These are phyloP conservation scores for Climacteris rufus DNA, from an alignment of 2,113 vertebrate species.

Conservation along the genomic window DNA sequence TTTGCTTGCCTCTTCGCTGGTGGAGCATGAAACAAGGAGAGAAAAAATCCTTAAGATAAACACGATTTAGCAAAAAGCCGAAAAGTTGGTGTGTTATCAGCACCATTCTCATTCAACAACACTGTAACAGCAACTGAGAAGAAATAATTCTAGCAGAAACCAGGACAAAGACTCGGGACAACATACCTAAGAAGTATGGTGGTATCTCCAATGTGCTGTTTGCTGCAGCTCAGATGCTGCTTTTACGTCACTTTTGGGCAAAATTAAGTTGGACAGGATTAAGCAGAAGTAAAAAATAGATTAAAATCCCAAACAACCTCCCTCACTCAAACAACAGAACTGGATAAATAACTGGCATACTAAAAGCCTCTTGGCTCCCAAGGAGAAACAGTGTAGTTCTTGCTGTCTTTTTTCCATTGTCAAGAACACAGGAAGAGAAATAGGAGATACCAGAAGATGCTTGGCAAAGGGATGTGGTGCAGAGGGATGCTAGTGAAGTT, in stretches of 20 bases:
- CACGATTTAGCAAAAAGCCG: neutral
- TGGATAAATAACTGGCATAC: neutral
- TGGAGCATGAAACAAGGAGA: neutral
- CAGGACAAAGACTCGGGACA: accelerated
- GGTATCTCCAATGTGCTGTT: neutral
- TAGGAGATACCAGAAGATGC: neutral
- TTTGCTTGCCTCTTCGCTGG: neutral
- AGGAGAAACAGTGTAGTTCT: neutral
- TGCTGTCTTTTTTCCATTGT: neutral
- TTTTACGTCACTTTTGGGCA: neutral
- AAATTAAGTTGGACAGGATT: neutral
- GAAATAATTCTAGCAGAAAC: neutral
- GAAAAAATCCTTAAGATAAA: neutral
- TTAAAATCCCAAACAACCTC: neutral
- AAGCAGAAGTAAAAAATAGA: neutral
- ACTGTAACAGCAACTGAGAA: neutral
- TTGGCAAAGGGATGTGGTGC: neutral
- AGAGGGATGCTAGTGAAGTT: neutral
- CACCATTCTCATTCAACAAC: neutral
- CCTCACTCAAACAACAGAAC: neutral
- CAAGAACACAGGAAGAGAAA: neutral
- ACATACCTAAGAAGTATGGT: neutral
- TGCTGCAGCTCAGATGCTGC: neutral
- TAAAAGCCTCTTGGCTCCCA: neutral
- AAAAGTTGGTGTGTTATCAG: neutral